Conservation (phyloP, 2,113 vertebrate genomes). For the Pleuronectes platessa region DNA sequence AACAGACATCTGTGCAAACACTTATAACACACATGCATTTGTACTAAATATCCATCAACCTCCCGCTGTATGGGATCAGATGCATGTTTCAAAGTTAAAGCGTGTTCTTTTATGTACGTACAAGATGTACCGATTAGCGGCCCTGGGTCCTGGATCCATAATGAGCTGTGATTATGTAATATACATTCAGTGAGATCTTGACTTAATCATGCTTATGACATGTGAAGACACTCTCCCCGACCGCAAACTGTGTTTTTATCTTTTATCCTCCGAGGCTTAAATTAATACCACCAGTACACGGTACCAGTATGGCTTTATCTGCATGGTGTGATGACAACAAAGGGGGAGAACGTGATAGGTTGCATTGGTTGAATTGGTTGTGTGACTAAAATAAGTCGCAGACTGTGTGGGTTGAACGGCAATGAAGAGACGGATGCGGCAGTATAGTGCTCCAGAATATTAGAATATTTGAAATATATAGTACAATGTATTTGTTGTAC, state of each 20-base stretch:
- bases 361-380: no score
- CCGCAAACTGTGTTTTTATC: conserved; percentile 33
- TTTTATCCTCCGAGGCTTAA: neutral
- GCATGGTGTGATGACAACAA: neutral
- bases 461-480: neutral
- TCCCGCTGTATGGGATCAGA: neutral
- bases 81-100: conserved; percentile 1
- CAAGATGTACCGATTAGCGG: conserved; percentile 60
- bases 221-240: conserved; percentile 28
- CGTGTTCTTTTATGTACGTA: conserved; percentile 24
- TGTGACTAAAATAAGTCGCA: no score
- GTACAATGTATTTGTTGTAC: no score
- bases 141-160: conserved; percentile 13
- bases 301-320: neutral
- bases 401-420: no score
- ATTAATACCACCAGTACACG: neutral
- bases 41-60: neutral
- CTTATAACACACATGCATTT: neutral
- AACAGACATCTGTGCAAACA: neutral
- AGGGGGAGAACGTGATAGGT: no score
- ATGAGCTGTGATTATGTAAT: conserved; percentile 38
- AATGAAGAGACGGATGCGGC: no score
- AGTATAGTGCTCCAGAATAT: no score
- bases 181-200: conserved; percentile 5
- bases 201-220: conserved; percentile 42